Percentiles rank a stretch among this genome's conserved stretches.
Conservation (phyloP, 1,140 invertebrate species). For the Leucophenga varia region DNA sequence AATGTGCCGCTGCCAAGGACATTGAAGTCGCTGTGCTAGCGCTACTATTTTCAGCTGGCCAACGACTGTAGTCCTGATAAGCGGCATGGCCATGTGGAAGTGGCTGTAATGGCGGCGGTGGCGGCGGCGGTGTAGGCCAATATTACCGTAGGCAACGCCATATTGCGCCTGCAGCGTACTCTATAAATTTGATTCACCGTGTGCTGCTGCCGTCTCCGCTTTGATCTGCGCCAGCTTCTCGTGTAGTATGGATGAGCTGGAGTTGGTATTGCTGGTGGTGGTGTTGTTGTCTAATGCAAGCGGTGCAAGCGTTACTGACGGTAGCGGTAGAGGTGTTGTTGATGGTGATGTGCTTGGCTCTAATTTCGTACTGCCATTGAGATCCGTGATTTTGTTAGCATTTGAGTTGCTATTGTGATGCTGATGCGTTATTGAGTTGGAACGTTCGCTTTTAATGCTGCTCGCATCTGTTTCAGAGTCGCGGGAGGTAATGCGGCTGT, state of each 20-base stretch:
- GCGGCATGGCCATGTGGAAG: no score
- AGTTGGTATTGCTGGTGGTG: conserved; percentile 5
- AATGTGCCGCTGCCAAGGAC: conserved; percentile 31
- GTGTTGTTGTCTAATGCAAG: no score
- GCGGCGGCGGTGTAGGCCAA: no score
- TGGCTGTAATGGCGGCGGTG: no score
- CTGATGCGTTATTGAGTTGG: conserved; percentile 11
- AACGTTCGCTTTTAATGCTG: conserved; percentile 42
- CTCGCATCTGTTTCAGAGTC: conserved; percentile 50
- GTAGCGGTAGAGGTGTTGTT: conserved; percentile 20
- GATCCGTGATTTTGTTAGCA: conserved; percentile 44
- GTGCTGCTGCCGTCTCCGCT: conserved; percentile 36
- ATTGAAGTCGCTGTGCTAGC: conserved; percentile 22
- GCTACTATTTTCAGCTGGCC: neutral
- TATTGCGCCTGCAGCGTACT: conserved; percentile 19
- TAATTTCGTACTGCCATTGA: conserved; percentile 44
- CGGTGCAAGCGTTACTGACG: conserved; percentile 10
- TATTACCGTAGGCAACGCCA: conserved; percentile 1
- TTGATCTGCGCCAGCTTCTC: conserved; percentile 55
- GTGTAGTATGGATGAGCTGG: conserved; percentile 37
- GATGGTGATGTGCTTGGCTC: conserved; percentile 15
- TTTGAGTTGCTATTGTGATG: neutral
- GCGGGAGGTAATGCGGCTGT: conserved; percentile 44
- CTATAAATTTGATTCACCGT: conserved; percentile 42
- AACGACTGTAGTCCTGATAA: no score